Conservation (phyloP, 1,140 invertebrate genomes). For the Thrips palmi region DNA sequence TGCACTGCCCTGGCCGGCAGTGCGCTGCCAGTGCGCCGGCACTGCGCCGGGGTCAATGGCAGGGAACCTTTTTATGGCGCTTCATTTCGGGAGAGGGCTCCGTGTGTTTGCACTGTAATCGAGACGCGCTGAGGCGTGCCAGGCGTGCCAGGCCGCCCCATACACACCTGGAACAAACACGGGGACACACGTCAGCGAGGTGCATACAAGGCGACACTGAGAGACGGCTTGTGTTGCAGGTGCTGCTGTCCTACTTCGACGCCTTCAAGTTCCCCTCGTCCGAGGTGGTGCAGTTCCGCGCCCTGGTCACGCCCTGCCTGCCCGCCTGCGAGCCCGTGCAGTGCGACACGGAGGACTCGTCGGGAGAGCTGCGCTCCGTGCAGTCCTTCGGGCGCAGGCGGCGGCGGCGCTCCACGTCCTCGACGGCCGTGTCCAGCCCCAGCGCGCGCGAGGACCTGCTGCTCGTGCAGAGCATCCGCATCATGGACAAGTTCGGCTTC, state of each 20-base stretch:
- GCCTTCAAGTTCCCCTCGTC: conserved; percentile 93
- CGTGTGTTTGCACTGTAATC: no score
- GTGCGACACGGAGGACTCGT: conserved; percentile 59
- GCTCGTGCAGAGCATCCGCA: conserved; percentile 76
- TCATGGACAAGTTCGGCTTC: conserved; percentile 80
- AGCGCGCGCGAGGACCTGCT: conserved; percentile 57
- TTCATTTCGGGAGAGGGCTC: no score
- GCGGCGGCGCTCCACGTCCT: conserved; percentile 29
- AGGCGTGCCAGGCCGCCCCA: no score
- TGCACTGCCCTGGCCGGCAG: no score
- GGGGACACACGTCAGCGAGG: no score
- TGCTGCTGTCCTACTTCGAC: conserved; percentile 79
- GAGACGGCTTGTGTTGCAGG: conserved; percentile 30
- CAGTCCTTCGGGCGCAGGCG: conserved; percentile 62
- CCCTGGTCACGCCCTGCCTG: conserved; percentile 82
- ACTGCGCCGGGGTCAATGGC: no score
- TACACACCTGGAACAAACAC: no score
- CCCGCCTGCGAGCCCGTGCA: conserved; percentile 77
- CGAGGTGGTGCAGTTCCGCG: conserved; percentile 85
- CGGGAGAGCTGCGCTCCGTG: conserved; percentile 59
- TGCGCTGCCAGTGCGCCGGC: no score
- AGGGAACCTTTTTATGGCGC: no score
- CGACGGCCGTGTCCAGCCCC: conserved; percentile 18
- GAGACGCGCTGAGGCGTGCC: no score
- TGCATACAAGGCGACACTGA: no score